Conservation (phyloP, 2,113 vertebrate species). For the Pterocles orientalis region DNA sequence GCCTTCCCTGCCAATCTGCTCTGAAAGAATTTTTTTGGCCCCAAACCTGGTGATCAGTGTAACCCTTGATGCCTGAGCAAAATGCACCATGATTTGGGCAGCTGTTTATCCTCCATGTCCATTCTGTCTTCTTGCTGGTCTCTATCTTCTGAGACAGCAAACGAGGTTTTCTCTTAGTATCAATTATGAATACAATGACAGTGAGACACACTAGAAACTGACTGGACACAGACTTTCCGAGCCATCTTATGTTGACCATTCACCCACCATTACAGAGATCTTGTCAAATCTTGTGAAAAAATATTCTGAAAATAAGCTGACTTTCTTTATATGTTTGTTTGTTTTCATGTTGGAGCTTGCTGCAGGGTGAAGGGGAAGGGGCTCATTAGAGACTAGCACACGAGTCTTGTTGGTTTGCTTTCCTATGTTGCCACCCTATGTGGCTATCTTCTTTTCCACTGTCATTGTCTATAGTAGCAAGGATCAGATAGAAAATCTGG, state of each 20-base stretch:
- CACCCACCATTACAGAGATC: not conserved
- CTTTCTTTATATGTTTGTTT: not conserved
- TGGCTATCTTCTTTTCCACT: not conserved
- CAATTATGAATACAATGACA: not conserved
- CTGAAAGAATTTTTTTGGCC: not conserved
- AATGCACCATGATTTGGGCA: not conserved
- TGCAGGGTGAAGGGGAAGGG: not conserved
- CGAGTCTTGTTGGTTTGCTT: not conserved
- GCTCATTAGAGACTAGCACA: not conserved
- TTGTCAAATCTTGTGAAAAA: not conserved
- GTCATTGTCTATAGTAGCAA: not conserved
- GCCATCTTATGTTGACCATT: not conserved
- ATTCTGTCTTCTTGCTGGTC: not conserved
- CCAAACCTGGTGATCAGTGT: not conserved
- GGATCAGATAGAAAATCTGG: not conserved
- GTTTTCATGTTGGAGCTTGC: not conserved
- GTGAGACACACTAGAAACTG: not conserved
- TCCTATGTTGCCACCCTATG: not conserved
- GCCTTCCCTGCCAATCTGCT: not conserved
- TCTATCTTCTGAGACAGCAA: not conserved
- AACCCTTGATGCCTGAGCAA: not conserved
- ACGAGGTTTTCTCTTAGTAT: not conserved
- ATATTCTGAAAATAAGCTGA: not conserved
- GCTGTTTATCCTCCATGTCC: not conserved
- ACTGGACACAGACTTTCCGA: not conserved